phyloP scores from a whole-genome alignment of 1,140 invertebrate genomes.

The Psilanteris sp. region DNA sequence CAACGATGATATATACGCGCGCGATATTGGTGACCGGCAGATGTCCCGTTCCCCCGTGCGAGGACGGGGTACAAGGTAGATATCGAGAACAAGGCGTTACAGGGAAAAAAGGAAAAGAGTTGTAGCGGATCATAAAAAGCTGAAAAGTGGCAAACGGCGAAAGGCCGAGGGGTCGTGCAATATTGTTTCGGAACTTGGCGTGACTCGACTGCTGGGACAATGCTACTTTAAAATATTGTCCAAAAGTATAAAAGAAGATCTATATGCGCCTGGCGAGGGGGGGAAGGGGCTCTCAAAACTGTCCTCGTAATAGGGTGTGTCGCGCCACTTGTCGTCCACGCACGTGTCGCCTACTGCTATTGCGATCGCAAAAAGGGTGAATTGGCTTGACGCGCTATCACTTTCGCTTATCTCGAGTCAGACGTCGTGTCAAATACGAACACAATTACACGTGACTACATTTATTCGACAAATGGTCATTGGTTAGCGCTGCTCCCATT shows the following conservation, averaged over 20 bases:
- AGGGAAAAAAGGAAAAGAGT: conserved; percentile 33
- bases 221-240: conserved; percentile 79
- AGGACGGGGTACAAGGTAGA: conserved; percentile 45
- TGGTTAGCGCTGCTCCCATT: neutral
- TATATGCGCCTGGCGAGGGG: conserved; percentile 36
- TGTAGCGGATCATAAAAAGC: conserved; percentile 38
- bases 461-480: conserved; percentile 44
- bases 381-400: conserved; percentile 51
- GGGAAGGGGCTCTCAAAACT: conserved; percentile 15
- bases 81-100: conserved; percentile 43
- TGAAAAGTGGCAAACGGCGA: conserved; percentile 2
- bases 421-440: conserved; percentile 23
- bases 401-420: conserved; percentile 59
- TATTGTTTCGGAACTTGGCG: conserved; percentile 73
- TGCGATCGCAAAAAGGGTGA: conserved; percentile 69
- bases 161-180: conserved; percentile 67
- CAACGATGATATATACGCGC: conserved; percentile 74
- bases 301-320: conserved; percentile 55
- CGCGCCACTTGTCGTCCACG: conserved; percentile 76
- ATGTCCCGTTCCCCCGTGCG: conserved; percentile 71
- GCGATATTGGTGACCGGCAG: conserved; percentile 79
- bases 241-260: conserved; percentile 73
- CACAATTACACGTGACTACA: conserved; percentile 45
- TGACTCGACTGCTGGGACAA: conserved; percentile 69
- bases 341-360: conserved; percentile 76